A percentile compares a stretch with the other conserved stretches of the same genome.
phyloP scores from a whole-genome alignment of 2,888 invertebrate genomes.

The Sinodicranocentrus sp. region DNA sequence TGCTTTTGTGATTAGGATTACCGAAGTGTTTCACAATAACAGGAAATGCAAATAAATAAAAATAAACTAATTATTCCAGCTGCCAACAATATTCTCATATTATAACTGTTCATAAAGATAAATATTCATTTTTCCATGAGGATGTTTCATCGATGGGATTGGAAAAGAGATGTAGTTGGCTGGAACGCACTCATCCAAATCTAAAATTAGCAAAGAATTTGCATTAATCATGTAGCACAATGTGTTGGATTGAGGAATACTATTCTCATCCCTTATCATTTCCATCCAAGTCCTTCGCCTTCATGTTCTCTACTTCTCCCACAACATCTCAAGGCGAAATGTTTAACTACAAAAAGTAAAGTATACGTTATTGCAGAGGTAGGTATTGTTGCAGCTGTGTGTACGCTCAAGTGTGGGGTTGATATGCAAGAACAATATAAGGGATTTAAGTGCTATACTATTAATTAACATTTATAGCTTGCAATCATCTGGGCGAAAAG shows the following conservation, averaged over 20 bases:
- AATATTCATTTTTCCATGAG: neutral
- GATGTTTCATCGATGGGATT: too few relatives aligned
- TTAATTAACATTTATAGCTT: too few relatives aligned
- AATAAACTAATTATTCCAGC: neutral
- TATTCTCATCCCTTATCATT: conserved; percentile 18
- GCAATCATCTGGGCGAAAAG: too few relatives aligned
- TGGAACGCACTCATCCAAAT: conserved; percentile 22
- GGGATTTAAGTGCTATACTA: too few relatives aligned
- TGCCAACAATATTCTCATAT: neutral
- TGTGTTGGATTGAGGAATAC: neutral
- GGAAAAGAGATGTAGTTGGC: too few relatives aligned
- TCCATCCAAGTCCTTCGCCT: conserved; percentile 53
- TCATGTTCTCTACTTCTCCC: conserved; percentile 33
- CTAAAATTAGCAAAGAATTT: neutral
- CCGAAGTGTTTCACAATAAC: neutral
- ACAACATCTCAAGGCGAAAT: conserved; percentile 46
- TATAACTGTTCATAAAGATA: neutral
- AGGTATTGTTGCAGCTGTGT: too few relatives aligned
- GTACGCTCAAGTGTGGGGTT: too few relatives aligned
- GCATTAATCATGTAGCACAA: conserved; percentile 8
- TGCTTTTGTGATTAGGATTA: neutral
- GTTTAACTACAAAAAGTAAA: too few relatives aligned
- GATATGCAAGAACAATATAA: too few relatives aligned
- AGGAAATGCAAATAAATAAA: neutral
- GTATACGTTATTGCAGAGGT: too few relatives aligned